These are phyloP conservation scores for Ophion ellenae DNA, from an alignment of 2,888 invertebrate genomes.

Conservation along the genomic window DNA sequence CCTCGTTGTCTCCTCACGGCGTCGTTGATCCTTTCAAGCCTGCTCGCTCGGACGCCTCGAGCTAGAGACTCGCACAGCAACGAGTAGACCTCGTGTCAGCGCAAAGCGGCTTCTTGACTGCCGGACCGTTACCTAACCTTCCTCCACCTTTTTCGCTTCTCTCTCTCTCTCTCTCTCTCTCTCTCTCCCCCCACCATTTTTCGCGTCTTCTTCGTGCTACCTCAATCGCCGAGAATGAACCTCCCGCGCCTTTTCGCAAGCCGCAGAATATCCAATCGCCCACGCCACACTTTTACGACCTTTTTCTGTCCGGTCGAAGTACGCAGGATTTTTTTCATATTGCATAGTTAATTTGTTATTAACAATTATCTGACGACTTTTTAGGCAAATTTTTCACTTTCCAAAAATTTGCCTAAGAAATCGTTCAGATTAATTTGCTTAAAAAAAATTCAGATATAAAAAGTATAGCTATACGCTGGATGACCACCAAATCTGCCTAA, in stretches of 20 bases:
- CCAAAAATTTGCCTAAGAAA: no score
- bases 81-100: constrained; percentile 78
- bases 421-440: no score
- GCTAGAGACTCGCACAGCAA: constrained; percentile 38
- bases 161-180: constrained; percentile 33
- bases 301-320: constrained; percentile 63
- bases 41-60: constrained; percentile 31
- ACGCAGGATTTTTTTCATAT: no score
- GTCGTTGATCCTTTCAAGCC: constrained; percentile 45
- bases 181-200: constrained; percentile 15
- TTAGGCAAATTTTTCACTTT: no score
- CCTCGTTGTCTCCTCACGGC: constrained; percentile 41
- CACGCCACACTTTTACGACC: constrained; percentile 74
- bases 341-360: no score
- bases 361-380: no score
- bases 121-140: constrained; percentile 82
- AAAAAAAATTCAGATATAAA: no score
- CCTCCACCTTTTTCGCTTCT: constrained; percentile 63
- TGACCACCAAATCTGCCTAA: no score
- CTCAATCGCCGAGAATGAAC: constrained; percentile 42
- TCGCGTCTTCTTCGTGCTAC: constrained; percentile 62
- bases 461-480: no score
- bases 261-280: constrained; percentile 75
- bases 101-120: constrained; percentile 76
- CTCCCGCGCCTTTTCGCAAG: constrained; percentile 67